Base-by-base conservation (phyloP, 2,113 vertebrate species). In the Glaucidium brasilianum region DNA sequence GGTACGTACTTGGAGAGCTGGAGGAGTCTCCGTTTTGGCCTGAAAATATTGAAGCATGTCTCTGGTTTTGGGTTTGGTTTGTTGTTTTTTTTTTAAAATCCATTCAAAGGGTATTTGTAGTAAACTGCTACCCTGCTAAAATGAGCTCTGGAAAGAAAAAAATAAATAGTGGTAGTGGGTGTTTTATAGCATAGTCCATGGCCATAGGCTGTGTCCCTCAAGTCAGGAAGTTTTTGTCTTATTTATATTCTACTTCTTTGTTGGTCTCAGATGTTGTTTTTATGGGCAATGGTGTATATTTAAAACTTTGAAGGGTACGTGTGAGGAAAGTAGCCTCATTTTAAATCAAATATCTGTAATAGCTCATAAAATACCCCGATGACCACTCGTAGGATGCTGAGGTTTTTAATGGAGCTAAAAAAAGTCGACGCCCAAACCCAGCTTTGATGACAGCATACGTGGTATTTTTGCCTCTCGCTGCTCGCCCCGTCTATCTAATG, bases 241-340 rank as follows among this genome's bases (percentile, higher is more conserved):
- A 66, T 87, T 92, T 81, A 10, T 56, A 10, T 30, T 22, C 66
- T 17, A 30, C 59, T 63, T 18, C n/a, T 43, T 34, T 35, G 39
- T n/a, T 30, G 55, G 22, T 25, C 15, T 22, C 39, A 59, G 58
- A 3, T 27, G 79, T 15, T 58, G 30, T 14, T 67, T 66, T 49
- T 34, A 3, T 3, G 72, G 85, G 9, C 34, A 52, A 3, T 0
- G 2, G 10, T 49, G 15, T 56, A 0, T 30, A 18, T 72, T 60
- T 88, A 10, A 64, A 64, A 9, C 78, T 55, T 26, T 1, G 27
- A 11, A n/a, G 18, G 72, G 62, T 3, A 20, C 1, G 26, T 47
- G 39, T 32, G 69, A 50, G 59, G 59, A 16, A 37, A 63, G 14
- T 2, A 47, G 60, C 69, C 7, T 5, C 1, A 0, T 9, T 82